Evolutionary conservation across 2,888 invertebrate genomes (phyloP), one percentile per base, ranked within the genome.

Genomic region (Caenorhabditis becei): DNA sequence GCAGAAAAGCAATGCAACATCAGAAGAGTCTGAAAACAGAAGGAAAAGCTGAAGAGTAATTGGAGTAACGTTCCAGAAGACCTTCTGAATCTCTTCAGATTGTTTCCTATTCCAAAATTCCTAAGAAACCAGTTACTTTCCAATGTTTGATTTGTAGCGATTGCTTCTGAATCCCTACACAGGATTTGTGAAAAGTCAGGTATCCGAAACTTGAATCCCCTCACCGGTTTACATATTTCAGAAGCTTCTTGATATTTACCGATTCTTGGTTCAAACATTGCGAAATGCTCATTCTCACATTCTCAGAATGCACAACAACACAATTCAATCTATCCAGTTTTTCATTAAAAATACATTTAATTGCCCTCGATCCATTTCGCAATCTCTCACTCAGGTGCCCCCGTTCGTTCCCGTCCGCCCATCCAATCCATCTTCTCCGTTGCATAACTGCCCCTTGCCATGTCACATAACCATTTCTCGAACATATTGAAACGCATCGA

Each of bases 391-490:
- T 35, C 75, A 75, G 66, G 75, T 75, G 66, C 74, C 53, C 65
- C n/a, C 24, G 18, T 20, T 35, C 11, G 18, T 49, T 65, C 28
- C 35, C 32, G 37, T 56, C 47, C 51, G 56, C 41, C 11, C 14
- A 51, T 63, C 49, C 72, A 35, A 74, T 75, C 75, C 65, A 75
- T 75, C 66, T 75, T 61, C 28, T 53, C 23, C 65, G 24, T 51
- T 51, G 23, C 49, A 32, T 32, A 56, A 56, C 54, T 24, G 18
- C 16, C 16, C 32, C 26, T 56, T 65, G 35, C 66, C 74, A 75
- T 75, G 74, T 75, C 75, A 75, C 75, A 75, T 75, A 75, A 75
- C 75, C 75, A 75, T 75, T 75, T 75, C 66, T 61, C 59, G 75
- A 75, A 66, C 75, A 75, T 75, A 75, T 66, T 75, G 75, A 75